A percentile compares a stretch with the other conserved stretches of the same genome.
Evolutionary conservation across 1,140 invertebrate genomes (phyloP).

Genomic region (Uloborus diversus): DNA sequence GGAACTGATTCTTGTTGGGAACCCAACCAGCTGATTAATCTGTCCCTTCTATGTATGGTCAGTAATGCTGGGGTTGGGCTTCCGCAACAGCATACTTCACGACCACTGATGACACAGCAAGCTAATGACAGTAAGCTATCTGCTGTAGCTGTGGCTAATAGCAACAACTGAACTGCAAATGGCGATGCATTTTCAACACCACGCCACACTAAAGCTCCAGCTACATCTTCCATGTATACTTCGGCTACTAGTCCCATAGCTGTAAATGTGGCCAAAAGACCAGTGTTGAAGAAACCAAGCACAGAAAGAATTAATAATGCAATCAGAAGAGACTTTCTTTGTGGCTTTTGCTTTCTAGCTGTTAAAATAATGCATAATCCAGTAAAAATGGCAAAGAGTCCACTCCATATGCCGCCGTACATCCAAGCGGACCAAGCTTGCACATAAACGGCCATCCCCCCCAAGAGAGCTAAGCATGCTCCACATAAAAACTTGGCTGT

Average conservation of each 20-base stretch:
- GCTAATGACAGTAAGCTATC: slow-evolving; percentile 39
- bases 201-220: slow-evolving; percentile 31
- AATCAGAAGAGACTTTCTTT: slow-evolving; percentile 32
- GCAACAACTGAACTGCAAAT: slow-evolving; percentile 37
- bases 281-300: slow-evolving; percentile 49
- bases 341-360: slow-evolving; percentile 46
- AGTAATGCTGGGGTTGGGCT: slow-evolving; percentile 27
- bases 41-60: slow-evolving; percentile 11
- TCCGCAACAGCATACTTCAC: slow-evolving; percentile 46
- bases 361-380: slow-evolving; percentile 46
- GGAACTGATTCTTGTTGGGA: slow-evolving; percentile 25
- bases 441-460: slow-evolving; percentile 47
- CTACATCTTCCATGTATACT: slow-evolving; percentile 53
- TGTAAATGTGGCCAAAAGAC: slow-evolving; percentile 44
- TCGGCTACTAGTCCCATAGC: slow-evolving; percentile 52
- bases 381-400: slow-evolving; percentile 51
- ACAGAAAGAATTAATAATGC: slow-evolving; percentile 38
- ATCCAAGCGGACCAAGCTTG: slow-evolving; percentile 50
- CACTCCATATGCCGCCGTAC: slow-evolving; percentile 51
- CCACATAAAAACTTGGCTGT: slow-evolving; percentile 49
- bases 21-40: slow-evolving; percentile 46
- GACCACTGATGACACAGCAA: slow-evolving; percentile 48
- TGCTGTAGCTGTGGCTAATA: slow-evolving; percentile 35
- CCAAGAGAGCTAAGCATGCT: slow-evolving; percentile 39
- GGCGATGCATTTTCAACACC: slow-evolving; percentile 41